Evolutionary conservation across 2,113 vertebrate genomes (phyloP).

Genomic region (Misgurnus mizolepis): DNA sequence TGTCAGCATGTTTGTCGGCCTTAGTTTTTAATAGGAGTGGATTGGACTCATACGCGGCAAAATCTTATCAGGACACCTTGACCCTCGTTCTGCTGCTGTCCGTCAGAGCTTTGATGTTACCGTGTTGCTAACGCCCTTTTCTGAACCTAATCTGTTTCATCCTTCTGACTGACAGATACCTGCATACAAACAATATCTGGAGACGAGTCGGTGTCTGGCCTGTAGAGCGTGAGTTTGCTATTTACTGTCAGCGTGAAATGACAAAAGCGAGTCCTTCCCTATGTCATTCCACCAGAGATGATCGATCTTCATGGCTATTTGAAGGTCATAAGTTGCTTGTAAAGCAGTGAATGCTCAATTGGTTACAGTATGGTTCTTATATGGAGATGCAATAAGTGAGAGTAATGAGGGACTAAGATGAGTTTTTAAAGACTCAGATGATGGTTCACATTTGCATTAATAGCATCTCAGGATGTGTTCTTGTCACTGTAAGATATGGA

Average conservation of each 20-base stretch:
- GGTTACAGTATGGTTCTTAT: constrained; percentile 5
- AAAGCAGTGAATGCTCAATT: constrained; percentile 21
- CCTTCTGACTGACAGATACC: constrained; percentile 21
- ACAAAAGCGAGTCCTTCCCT: not conserved
- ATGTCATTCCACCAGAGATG: not conserved
- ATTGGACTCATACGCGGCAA: constrained; percentile 9
- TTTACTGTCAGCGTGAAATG: not conserved
- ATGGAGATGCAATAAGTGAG: not conserved
- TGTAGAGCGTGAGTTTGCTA: not conserved
- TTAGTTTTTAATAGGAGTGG: constrained; percentile 7
- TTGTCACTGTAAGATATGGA: not conserved
- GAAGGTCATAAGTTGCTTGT: constrained; percentile 32
- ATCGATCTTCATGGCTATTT: not conserved
- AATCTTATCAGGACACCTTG: constrained; percentile 8
- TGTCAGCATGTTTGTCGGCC: constrained; percentile 4
- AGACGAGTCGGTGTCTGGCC: not conserved
- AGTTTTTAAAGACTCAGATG: constrained; percentile 19
- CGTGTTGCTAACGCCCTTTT: not conserved
- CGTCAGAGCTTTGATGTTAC: constrained; percentile 12
- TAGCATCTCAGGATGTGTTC: constrained; percentile 9
- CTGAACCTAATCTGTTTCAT: constrained; percentile 29
- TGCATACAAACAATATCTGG: constrained; percentile 9
- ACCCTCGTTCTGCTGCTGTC: constrained; percentile 32
- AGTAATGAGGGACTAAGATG: constrained; percentile 5
- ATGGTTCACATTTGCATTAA: constrained; percentile 13